These are phyloP conservation scores for Parnassius smintheus DNA, from an alignment of 2,888 invertebrate species.

Conservation along the genomic window DNA sequence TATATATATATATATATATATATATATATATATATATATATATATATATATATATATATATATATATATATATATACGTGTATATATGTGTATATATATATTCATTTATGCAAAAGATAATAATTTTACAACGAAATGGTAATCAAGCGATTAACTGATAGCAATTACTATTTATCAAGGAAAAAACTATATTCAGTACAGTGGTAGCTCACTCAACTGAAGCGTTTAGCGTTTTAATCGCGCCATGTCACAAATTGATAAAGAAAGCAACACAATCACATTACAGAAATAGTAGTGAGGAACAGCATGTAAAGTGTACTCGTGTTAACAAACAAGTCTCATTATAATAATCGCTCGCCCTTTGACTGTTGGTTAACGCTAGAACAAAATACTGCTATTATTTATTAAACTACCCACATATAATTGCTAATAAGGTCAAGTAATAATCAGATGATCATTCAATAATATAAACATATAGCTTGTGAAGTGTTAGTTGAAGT, in stretches of 20 bases:
- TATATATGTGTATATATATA: too few relatives aligned
- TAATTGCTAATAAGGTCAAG: constrained; percentile 19
- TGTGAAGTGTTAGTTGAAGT: constrained; percentile 5
- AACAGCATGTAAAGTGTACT: constrained; percentile 9
- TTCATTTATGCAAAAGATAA: too few relatives aligned
- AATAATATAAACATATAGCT: neutral
- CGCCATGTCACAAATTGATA: constrained; percentile 15
- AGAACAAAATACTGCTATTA: constrained; percentile 10
- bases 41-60: too few relatives aligned
- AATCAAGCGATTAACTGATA: neutral
- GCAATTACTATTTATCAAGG: constrained; percentile 13
- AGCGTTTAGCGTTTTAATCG: constrained; percentile 17
- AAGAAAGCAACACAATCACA: constrained; percentile 11
- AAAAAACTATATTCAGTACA: neutral
- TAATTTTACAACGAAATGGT: too few relatives aligned
- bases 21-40: too few relatives aligned
- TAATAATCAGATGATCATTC: constrained; percentile 2
- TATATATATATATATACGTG: too few relatives aligned
- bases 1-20: too few relatives aligned
- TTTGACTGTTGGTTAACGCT: constrained; percentile 15
- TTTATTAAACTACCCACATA: constrained; percentile 21
- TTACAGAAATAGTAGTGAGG: constrained; percentile 13
- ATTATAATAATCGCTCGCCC: constrained; percentile 22
- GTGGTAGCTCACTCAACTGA: constrained; percentile 8
- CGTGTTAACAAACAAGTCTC: constrained; percentile 16